Base-by-base conservation (phyloP, 1,140 invertebrate genomes). In the Drosophila subobscura region DNA sequence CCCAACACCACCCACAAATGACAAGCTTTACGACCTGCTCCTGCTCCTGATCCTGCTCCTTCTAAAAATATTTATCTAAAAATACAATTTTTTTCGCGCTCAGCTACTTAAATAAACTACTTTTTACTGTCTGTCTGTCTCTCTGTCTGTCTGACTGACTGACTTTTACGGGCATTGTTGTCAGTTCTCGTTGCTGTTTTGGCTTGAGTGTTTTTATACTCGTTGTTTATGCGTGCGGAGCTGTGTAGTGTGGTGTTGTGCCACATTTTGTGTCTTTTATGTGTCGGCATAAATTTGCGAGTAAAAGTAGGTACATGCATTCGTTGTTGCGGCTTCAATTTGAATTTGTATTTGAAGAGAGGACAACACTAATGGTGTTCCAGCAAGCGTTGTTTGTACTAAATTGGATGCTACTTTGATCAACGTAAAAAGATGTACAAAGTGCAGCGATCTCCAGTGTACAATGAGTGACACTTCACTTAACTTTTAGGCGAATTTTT, bases 51-150 rank as follows among this genome's bases (percentile, higher is more conserved):
- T 52, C 46, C 14, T 16, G n/a, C 27, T 51, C 54, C 42, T 65
- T 29, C 44, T 33, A 37, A 46, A 45, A 67, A 37, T 44, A 66
- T 16, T 22, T 25, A 27, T 52, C 20, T 54, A 63, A 65, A 84
- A 71, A 84, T 56, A 72, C 78, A 73, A 52, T 54, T 64, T 73
- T 75, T 86, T 68, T 72, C 64, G 64, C 64, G 80, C 51, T 67
- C 56, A 64, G 73, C 77, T 81, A 75, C 74, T 88, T 88, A 86
- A 86, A 86, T 78, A 88, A 86, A 85, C 81, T 85, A 81, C 72
- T 81, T 88, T 85, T 84, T 81, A 66, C 66, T 58, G 16, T 20
- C 16, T 20, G 16, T 20, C 16, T 20, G 16, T 20, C 16, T 20
- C 0, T 20, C 16, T 20, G 16, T 20, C 16, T 5, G 2, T 6